Evolutionary conservation across 2,797 vertebrate species (phyloP), one percentile per base, ranked within the genome.

Genomic region (Chaunax sp.): DNA sequence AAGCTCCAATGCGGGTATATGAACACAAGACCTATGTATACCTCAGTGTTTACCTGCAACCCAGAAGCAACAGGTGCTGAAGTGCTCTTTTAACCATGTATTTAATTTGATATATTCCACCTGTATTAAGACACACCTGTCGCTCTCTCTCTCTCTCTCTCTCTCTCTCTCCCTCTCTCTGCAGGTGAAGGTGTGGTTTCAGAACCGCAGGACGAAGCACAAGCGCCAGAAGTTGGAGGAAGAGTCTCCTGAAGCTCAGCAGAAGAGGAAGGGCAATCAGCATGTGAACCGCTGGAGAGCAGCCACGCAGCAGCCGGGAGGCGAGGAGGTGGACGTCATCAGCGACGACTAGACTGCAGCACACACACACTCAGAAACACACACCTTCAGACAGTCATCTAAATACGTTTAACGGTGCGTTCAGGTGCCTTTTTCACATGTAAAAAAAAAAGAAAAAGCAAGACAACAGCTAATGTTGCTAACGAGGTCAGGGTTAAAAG

Each of bases 221-320:
- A 95, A 96, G 79, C 90, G 95, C 13, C 95, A 96, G 87, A 96
- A 96, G 87, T 56, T 96, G 90, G 95, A 96, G 82, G 95, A 96
- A n/a, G 95, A 95, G 73, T 90, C 93, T 8, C 95, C 95, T 0
- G 95, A 95, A 7, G 86, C 92, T 1, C 93, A 90, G 81, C 93
- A 93, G 87, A 96, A 96, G 87, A 91, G 94, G 72, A 96, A 96
- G 82, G 94, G 94, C 10, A 94, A 87, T 28, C 95, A 96, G 41
- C 95, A 96, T 3, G 86, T 94, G n/a, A 96, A 80, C 77, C 93
- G 95, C 73, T 96, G 95, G 95, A 91, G 95, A 40, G 92, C 90
- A 1, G 95, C 95, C 5, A 95, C 94, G 1, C 93, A 93, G 67
- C 95, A 94, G 89, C 56, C 86, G 37, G 91, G 89, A 9, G 74